Evolutionary conservation across 1,140 invertebrate species (phyloP).

Genomic region (Berghia stephanieae): DNA sequence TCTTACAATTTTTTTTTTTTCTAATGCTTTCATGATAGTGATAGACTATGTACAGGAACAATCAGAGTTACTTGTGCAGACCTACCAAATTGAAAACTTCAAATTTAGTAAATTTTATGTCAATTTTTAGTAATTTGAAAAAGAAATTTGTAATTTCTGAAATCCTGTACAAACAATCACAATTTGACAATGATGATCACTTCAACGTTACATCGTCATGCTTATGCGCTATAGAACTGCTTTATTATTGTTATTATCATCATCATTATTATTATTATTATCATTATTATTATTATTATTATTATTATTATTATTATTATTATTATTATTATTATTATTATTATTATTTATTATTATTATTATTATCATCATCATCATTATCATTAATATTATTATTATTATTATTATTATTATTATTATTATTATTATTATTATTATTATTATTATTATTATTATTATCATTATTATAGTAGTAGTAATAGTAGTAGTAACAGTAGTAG

Average conservation of each 20-base stretch:
- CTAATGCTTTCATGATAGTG: no score
- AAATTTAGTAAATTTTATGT: neutral
- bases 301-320: conserved; percentile 4
- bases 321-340: conserved; percentile 5
- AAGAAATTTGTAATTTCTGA: neutral
- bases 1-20: no score
- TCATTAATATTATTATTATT: neutral
- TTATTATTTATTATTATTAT: neutral
- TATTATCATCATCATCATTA: neutral
- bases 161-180: neutral
- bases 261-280: conserved; percentile 1
- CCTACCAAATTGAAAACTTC: neutral
- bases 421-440: conserved; percentile 5
- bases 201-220: no score
- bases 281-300: neutral
- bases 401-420: conserved; percentile 2
- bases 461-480: no score
- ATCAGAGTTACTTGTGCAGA: neutral
- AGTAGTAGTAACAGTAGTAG: no score
- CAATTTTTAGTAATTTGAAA: neutral
- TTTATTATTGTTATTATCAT: neutral
- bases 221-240: neutral
- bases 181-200: neutral
- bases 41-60: no score
- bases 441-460: no score